Evolutionary conservation across 2,888 invertebrate species (phyloP).

Genomic region (Cerceris ruficornis): DNA sequence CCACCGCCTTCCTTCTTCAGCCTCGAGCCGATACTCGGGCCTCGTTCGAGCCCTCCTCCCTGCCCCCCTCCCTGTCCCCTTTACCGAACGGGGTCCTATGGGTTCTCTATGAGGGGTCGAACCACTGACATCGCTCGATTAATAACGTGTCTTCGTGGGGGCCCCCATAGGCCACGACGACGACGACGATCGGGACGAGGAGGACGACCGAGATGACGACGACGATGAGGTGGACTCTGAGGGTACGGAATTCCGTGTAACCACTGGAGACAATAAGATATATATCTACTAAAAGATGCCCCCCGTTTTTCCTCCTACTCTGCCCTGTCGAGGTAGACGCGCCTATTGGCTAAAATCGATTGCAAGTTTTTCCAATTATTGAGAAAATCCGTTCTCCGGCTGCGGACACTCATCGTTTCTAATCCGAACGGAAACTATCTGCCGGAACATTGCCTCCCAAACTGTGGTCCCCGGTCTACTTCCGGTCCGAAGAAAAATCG

Average conservation of each 20-base stretch:
- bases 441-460: too few species aligned
- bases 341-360: background rate
- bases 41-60: conserved; percentile 9
- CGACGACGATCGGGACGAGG: conserved; percentile 32
- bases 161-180: conserved; percentile 63
- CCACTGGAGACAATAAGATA: conserved; percentile 68
- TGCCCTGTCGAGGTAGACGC: background rate
- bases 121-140: conserved; percentile 78
- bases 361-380: background rate
- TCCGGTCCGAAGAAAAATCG: too few species aligned
- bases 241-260: conserved; percentile 54
- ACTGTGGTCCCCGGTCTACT: too few species aligned
- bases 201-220: conserved; percentile 8
- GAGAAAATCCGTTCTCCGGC: background rate
- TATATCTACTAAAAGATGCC: conserved; percentile 31
- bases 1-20: conserved; percentile 35
- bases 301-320: background rate
- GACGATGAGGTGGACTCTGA: conserved; percentile 37
- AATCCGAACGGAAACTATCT: background rate
- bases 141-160: conserved; percentile 74
- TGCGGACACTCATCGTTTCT: too few species aligned
- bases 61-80: conserved; percentile 40
- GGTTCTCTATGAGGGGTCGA: conserved; percentile 78
- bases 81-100: conserved; percentile 68
- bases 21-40: conserved; percentile 37